These are phyloP conservation scores for Saxidomus purpurata DNA, from an alignment of 1,140 invertebrate genomes.

Conservation along the genomic window DNA sequence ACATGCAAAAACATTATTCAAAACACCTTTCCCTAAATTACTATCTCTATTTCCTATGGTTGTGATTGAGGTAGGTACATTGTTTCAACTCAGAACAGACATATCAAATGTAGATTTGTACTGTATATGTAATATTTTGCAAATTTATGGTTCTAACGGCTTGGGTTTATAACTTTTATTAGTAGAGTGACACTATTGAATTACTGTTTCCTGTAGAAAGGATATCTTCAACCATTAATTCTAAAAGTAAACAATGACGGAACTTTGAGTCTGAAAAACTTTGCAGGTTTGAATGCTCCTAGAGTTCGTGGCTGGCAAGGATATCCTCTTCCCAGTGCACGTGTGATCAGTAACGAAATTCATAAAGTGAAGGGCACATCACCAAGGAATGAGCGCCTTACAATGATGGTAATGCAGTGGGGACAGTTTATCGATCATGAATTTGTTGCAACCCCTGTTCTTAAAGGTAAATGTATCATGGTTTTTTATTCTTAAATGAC, in stretches of 20 bases:
- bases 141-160: too few relatives aligned
- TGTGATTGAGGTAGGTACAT: too few relatives aligned
- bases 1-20: too few relatives aligned
- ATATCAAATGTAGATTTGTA: background rate
- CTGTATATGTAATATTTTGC: too few relatives aligned
- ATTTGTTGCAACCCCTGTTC: slow-evolving; percentile 38
- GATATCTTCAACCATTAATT: background rate
- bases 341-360: slow-evolving; percentile 51
- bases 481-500: too few relatives aligned
- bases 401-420: slow-evolving; percentile 64
- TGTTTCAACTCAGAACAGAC: too few relatives aligned
- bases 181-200: background rate
- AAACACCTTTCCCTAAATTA: too few relatives aligned
- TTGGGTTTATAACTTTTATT: too few relatives aligned
- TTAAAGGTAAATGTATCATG: slow-evolving; percentile 48
- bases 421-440: slow-evolving; percentile 68
- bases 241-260: background rate
- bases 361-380: slow-evolving; percentile 22
- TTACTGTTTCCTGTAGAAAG: background rate
- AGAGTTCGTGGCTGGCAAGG: background rate
- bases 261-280: background rate
- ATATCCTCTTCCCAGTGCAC: slow-evolving; percentile 55
- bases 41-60: too few relatives aligned
- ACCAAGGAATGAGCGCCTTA: background rate
- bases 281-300: slow-evolving; percentile 53